Percentiles rank a stretch among this genome's conserved stretches.
These are phyloP conservation scores for Myopa testacea DNA, from an alignment of 2,888 invertebrate species.

Conservation along the genomic window DNA sequence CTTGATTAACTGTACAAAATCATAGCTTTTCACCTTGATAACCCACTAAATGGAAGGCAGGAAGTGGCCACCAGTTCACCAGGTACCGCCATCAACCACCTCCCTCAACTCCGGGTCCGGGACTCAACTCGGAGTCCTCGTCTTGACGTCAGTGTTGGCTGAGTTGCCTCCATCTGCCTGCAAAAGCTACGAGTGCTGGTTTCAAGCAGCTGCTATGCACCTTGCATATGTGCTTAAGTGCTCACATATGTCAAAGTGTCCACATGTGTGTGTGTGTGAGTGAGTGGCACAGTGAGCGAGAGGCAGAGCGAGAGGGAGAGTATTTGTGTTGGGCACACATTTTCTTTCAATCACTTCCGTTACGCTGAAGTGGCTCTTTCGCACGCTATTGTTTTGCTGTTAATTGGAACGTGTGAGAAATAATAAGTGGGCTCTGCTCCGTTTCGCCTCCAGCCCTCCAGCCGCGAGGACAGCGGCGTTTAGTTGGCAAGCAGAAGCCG, in stretches of 20 bases:
- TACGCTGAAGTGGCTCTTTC: conserved; percentile 66
- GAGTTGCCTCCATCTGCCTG: background rate
- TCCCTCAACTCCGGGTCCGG: background rate
- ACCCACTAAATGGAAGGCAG: background rate
- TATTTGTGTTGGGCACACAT: conserved; percentile 49
- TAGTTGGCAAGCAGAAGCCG: conserved; percentile 13
- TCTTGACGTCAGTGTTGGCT: background rate
- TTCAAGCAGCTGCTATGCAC: background rate
- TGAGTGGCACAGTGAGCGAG: background rate
- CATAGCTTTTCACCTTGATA: conserved; percentile 23
- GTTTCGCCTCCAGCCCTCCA: background rate
- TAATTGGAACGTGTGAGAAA: conserved; percentile 68
- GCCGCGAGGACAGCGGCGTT: conserved; percentile 13
- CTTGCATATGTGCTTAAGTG: background rate
- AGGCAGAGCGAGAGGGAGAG: background rate
- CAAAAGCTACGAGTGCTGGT: background rate
- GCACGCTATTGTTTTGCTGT: conserved; percentile 66
- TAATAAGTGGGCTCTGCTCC: conserved; percentile 50
- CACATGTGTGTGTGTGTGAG: conserved; percentile 21
- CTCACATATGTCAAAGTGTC: conserved; percentile 19
- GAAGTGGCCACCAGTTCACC: background rate
- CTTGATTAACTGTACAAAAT: conserved; percentile 2
- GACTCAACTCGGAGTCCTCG: background rate
- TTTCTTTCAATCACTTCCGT: conserved; percentile 66
- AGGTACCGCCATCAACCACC: background rate